A percentile compares a stretch with the other conserved stretches of the same genome.
Conservation (phyloP, 1,140 invertebrate species). For the Pantala flavescens region DNA sequence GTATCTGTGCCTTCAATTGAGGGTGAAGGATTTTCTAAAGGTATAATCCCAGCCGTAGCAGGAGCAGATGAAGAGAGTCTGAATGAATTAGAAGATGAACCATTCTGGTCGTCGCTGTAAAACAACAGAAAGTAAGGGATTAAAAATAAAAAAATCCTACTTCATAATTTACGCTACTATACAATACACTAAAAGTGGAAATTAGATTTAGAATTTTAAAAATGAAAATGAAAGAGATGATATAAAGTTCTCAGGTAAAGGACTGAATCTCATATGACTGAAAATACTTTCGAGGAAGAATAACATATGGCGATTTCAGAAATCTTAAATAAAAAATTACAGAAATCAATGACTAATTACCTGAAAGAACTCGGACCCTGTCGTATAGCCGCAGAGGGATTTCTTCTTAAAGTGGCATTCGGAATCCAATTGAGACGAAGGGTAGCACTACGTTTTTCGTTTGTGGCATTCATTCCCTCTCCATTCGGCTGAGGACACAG, state of each 20-base stretch:
- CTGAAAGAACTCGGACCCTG: conserved; percentile 19
- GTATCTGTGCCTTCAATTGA: not conserved
- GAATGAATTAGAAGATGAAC: not conserved
- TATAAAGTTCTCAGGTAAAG: too few relatives aligned
- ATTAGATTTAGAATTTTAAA: too few relatives aligned
- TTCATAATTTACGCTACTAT: too few relatives aligned
- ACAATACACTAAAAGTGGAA: too few relatives aligned
- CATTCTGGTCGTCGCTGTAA: not conserved
- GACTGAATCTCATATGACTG: too few relatives aligned
- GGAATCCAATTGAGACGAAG: conserved; percentile 89
- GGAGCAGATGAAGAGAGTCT: conserved; percentile 7
- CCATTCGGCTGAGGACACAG: conserved; percentile 28
- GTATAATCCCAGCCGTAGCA: conserved; percentile 15
- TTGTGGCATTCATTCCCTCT: conserved; percentile 35
- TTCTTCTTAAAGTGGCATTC: conserved; percentile 76
- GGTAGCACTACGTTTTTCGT: conserved; percentile 56
- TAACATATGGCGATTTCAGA: too few relatives aligned
- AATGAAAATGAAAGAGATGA: too few relatives aligned
- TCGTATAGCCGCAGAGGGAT: conserved; percentile 64
- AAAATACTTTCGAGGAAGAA: too few relatives aligned
- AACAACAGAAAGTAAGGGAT: not conserved
- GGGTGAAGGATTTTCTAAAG: conserved; percentile 19
- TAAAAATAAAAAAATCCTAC: too few relatives aligned
- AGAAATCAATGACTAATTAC: not conserved
- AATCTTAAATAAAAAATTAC: too few relatives aligned